Evolutionary conservation across 2,888 invertebrate species (phyloP), one percentile per base, ranked within the genome.

Genomic region (Ennomos quercinarius): DNA sequence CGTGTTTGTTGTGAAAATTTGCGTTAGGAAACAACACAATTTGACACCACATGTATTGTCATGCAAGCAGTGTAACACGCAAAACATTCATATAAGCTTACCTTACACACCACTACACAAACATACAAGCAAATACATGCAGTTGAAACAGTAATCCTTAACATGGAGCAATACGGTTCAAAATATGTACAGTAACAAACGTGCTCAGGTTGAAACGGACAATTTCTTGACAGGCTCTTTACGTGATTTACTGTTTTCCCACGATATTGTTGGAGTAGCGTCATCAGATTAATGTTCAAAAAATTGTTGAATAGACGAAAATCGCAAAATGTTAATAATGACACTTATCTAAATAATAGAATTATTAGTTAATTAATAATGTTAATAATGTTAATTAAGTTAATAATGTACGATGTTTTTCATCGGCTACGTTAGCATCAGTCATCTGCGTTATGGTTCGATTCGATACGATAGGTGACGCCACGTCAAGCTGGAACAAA

Each of bases 221-320:
- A 58, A 60, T 40, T 69, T 62, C 67, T 62, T 61, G 69, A 64
- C 68, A 69, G 70, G 66, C 63, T 66, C 62, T 68, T 72, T 73
- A 72, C 72, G 72, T 77, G 77, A 78, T 78, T 78, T 77, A 80
- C 77, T 69, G 77, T 73, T 70, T 79, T 80, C 80, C 77, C 80
- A 80, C 80, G 80, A 63, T 59, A 57, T n/a, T 65, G 42, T 55
- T 61, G 57, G 47, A 59, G 72, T 73, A 77, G 57, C 55, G 80
- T 67, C 61, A 53, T 68, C 75, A 73, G 65, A 74, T 69, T 27
- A 27, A 27, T 6, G 27, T 27, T 27, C 27, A 17, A 4, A 17
- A n/a, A n/a, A n/a, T n/a, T n/a, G n/a, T n/a, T 27, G 6, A 27
- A 6, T 27, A 6, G 17, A 17, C 6, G 27, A 27, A 27, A 27